Evolutionary conservation across 2,797 vertebrate genomes (phyloP), one percentile per base, ranked within the genome.

Genomic region (Sebastes vulpes): DNA sequence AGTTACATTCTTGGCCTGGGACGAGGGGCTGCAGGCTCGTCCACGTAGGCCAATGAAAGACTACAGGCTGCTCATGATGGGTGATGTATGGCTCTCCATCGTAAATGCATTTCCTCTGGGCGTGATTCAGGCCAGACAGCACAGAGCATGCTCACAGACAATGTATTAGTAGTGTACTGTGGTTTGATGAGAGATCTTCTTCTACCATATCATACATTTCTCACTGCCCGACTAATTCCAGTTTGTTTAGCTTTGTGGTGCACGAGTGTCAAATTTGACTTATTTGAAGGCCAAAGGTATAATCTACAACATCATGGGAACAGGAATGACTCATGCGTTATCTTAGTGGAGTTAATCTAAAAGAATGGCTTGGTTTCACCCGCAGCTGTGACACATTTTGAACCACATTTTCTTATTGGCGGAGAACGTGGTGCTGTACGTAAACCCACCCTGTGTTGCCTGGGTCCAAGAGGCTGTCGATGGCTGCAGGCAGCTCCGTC

Each of bases 401-500:
- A 70, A 54, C 46, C 26, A 77, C 57, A 61, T 66, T 54, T 79
- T 28, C 54, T 63, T 26, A 60, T 46, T 79, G 72, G 61, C 6
- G 16, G 72, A 12, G 50, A 7, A 68, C 38, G 9, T 35, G 63
- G 56, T 26, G 10, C 14, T 64, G 26, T 11, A 28, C 50, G 29
- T 71, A 46, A 3, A 95, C 97, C 96, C 96, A 99, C 98, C 96
- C 96, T 32, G 90, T 91, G 57, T 92, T 77, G 5, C 95, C 96
- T 84, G 85, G 85, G 16, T 68, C 91, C 81, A 98, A 71, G 92
- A 99, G 93, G 82, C 96, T 96, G 4, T 81, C 89, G 87, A 99
- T 97, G 88, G 97, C 92, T 56, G 96, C 95, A 80, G 98, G 98
- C 93, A 99, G 96, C 92, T 99, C 98, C 3, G 96, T 95, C 93